Conservation (phyloP, 2,797 vertebrate species). For the Acanthornis magna region DNA sequence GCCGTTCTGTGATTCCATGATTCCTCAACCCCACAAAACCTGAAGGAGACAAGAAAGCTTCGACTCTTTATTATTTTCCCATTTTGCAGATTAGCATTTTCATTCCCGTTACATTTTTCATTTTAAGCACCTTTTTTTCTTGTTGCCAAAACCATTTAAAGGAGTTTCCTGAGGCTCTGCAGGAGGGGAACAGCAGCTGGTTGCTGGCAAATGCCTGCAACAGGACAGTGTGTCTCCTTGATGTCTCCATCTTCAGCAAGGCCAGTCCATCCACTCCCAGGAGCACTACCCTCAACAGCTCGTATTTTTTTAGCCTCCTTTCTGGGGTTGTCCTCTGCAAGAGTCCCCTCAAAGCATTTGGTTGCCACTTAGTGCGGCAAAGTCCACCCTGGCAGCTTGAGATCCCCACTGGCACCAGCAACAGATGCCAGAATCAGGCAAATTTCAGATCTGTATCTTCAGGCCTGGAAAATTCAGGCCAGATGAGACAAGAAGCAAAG, state of each 20-base stretch:
- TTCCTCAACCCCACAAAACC: not conserved
- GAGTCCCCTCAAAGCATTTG: not conserved
- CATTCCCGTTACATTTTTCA: not conserved
- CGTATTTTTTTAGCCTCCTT: not conserved
- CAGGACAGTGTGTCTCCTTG: not conserved
- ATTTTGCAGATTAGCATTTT: not conserved
- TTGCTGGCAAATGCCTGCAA: not conserved
- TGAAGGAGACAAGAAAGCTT: not conserved
- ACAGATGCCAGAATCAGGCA: not conserved
- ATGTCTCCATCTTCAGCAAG: not conserved
- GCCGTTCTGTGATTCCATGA: fast-evolving
- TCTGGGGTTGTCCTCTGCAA: not conserved
- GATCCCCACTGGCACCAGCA: not conserved
- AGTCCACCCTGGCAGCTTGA: not conserved
- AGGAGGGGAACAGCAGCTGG: not conserved
- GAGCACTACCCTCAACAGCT: not conserved
- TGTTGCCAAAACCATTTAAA: not conserved
- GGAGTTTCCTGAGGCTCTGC: not conserved
- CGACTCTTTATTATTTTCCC: not conserved
- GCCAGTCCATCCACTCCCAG: not conserved
- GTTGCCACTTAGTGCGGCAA: not conserved
- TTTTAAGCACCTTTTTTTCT: not conserved
- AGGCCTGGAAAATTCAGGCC: not conserved
- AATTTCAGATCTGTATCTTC: not conserved
- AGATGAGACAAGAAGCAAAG: not conserved